Percentiles rank a stretch among this genome's conserved stretches.
phyloP scores from a whole-genome alignment of 1,140 invertebrate genomes.

The Lordiphosa clarofinis region DNA sequence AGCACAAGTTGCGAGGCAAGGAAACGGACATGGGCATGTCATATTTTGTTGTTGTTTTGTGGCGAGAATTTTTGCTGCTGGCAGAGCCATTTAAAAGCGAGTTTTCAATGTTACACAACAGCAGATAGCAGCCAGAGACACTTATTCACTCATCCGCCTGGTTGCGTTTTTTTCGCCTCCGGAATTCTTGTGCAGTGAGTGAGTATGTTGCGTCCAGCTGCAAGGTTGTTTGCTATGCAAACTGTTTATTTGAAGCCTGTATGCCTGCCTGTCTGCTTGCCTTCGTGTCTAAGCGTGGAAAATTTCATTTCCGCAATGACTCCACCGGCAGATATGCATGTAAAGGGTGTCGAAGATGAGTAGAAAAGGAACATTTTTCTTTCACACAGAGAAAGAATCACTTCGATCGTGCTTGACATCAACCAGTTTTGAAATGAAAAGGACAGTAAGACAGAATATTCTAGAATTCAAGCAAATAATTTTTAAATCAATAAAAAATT shows the following conservation, averaged over 20 bases:
- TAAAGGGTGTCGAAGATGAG: too few relatives aligned
- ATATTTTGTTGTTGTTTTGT: slow-evolving; percentile 62
- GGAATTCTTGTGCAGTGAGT: slow-evolving; percentile 29
- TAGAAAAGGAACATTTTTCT: too few relatives aligned
- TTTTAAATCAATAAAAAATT: too few relatives aligned
- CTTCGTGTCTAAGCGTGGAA: slow-evolving; percentile 37
- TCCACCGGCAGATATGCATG: slow-evolving; percentile 34
- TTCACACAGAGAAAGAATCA: too few relatives aligned
- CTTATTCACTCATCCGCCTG: slow-evolving; percentile 66
- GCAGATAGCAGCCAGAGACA: slow-evolving; percentile 25
- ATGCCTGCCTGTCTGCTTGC: slow-evolving; percentile 2
- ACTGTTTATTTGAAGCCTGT: slow-evolving; percentile 52
- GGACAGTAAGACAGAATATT: too few relatives aligned
- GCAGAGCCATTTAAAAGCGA: slow-evolving; percentile 65
- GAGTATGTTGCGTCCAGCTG: slow-evolving; percentile 31
- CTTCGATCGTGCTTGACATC: too few relatives aligned
- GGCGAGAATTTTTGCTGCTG: slow-evolving; percentile 34
- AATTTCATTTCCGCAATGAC: slow-evolving; percentile 68
- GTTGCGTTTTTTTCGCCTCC: slow-evolving; percentile 39
- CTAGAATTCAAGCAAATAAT: too few relatives aligned
- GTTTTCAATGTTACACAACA: slow-evolving; percentile 64
- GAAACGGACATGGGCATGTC: slow-evolving; percentile 71
- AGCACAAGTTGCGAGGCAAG: slow-evolving; percentile 30
- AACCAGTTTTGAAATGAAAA: too few relatives aligned
- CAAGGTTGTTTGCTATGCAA: slow-evolving; percentile 42